phyloP scores from a whole-genome alignment of 2,797 vertebrate genomes.

The Pseudochirops corinnae region DNA sequence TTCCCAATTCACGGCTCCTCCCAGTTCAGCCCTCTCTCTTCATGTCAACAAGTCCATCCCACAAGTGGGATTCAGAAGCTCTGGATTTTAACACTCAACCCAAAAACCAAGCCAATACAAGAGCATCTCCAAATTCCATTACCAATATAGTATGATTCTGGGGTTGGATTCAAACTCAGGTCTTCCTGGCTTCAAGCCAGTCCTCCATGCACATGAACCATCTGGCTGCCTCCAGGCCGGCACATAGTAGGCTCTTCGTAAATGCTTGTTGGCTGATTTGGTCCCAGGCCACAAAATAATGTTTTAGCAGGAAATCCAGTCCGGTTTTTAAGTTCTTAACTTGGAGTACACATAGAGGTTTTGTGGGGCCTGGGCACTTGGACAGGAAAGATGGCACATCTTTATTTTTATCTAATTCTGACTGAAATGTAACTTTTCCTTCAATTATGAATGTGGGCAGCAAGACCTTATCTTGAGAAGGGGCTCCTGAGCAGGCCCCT shows the following conservation, averaged over 20 bases:
- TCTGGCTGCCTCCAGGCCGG: not conserved
- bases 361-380: not conserved
- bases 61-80: too few relatives aligned
- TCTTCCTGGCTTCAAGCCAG: not conserved
- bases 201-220: not conserved
- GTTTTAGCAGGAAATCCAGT: not conserved
- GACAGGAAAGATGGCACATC: not conserved
- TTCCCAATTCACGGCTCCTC: too few relatives aligned
- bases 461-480: not conserved
- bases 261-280: not conserved
- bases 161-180: not conserved
- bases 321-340: not conserved
- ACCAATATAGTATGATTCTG: too few relatives aligned
- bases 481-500: not conserved
- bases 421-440: not conserved
- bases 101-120: too few relatives aligned
- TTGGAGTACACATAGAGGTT: not conserved
- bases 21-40: too few relatives aligned
- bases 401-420: not conserved
- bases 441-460: not conserved
- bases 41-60: too few relatives aligned
- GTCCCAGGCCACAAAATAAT: not conserved
- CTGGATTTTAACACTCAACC: too few relatives aligned
- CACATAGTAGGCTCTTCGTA: not conserved
- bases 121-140: too few relatives aligned